Conservation (phyloP, 2,888 invertebrate species). For the Parnassius orleans region DNA sequence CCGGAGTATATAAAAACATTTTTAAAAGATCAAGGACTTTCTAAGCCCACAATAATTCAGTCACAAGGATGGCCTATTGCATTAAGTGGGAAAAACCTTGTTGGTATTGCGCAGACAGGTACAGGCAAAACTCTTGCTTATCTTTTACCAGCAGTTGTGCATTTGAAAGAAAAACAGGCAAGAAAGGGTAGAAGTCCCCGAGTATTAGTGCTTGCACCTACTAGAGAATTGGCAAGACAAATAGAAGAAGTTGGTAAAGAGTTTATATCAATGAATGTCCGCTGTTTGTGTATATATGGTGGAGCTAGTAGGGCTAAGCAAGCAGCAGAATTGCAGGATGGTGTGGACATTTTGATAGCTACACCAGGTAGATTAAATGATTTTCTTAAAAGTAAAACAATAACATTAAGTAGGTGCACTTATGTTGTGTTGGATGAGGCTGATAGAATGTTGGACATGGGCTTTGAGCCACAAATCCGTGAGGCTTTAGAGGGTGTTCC, state of each 20-base stretch:
- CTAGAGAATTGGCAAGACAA: conserved; percentile 88
- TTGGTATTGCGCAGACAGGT: conserved; percentile 92
- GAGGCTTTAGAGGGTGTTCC: conserved; percentile 95
- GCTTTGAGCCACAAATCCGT: conserved; percentile 97
- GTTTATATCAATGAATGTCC: conserved; percentile 86
- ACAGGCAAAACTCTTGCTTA: conserved; percentile 90
- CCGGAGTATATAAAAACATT: conserved; percentile 86
- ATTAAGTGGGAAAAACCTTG: conserved; percentile 88
- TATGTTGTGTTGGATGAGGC: conserved; percentile 95
- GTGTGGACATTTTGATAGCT: conserved; percentile 92
- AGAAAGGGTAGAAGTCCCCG: conserved; percentile 89
- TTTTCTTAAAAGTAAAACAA: conserved; percentile 86
- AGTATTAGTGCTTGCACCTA: conserved; percentile 89
- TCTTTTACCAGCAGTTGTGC: conserved; percentile 90
- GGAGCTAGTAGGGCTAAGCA: conserved; percentile 88
- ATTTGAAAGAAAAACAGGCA: conserved; percentile 88
- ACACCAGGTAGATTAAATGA: conserved; percentile 94
- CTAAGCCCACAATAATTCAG: conserved; percentile 90
- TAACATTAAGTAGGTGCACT: conserved; percentile 86
- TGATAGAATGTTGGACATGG: conserved; percentile 98
- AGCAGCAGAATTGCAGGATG: conserved; percentile 83
- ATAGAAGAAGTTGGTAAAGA: conserved; percentile 89
- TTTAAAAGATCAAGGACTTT: conserved; percentile 82
- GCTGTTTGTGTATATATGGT: conserved; percentile 92
- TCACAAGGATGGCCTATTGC: conserved; percentile 93